Base-by-base conservation (phyloP, 2,888 invertebrate species). In the Eilema depressum region DNA sequence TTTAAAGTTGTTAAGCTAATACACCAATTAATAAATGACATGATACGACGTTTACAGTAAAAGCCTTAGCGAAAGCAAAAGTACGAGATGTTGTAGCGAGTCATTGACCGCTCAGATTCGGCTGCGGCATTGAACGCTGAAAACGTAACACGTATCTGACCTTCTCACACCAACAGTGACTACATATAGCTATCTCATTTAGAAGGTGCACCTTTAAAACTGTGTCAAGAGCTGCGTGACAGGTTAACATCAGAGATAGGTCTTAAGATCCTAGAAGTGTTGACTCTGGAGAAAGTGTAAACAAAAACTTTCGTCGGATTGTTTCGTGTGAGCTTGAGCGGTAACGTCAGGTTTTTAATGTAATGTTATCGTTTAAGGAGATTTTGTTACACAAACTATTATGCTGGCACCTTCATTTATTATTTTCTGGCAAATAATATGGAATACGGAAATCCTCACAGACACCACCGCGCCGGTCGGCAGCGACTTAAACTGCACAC, bases 211-310 rank as follows among this genome's bases (percentile, higher is more conserved):
- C 41, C 30, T 63, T 78, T 80, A 80, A 76, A 69, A 59, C 30
- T 65, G 75, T 79, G 77, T 76, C 74, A 79, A 79, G 78, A 73
- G 75, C 76, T 69, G 66, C 69, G 70, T 85, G 88, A 88, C 86
- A 85, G 74, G 75, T 85, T 84, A 85, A 83, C 85, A 80, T 80
- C 76, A 81, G 78, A 81, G 80, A 85, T 79, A 85, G 84, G 82
- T 87, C 86, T 85, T 85, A 84, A 84, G 83, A 86, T 89, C 87
- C 87, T 90, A 86, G 82, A 85, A 85, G 78, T 85, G 83, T 80
- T 83, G 80, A 78, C 72, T 64, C 28, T 59, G 76, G 93, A 83
- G 94, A 94, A 94, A 94, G 94, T 93, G 91, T 91, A 91, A 93
- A 93, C 88, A 92, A 81, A 85, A 77, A 85, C 83, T 82, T 83